Evolutionary conservation across 2,113 vertebrate species (phyloP), one percentile per base, ranked within the genome.

Genomic region (Oreotrochilus melanogaster): DNA sequence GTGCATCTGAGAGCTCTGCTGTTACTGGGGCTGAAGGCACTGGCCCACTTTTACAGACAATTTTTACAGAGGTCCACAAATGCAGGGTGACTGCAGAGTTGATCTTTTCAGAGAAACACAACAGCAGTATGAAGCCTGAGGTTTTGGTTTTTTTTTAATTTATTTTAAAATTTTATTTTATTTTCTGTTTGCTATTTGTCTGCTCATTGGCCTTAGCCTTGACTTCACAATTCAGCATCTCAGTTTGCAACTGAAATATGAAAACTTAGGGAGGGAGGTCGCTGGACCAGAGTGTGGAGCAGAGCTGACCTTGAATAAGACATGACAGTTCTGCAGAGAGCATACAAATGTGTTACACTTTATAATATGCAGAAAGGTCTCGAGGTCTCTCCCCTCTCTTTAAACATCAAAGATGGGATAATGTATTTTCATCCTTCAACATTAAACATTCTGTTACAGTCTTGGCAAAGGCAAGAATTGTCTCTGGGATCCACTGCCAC

Each of bases 341-440:
- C 91, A 96, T 96, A 92, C 53, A 87, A 94, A 95, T 96, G 72
- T 74, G 81, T 57, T 88, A 75, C 56, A 50, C 78, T 86, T 64
- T 82, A 81, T 91, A 91, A 96, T 92, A 93, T 64, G 84, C 91
- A 95, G 87, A 92, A 93, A 95, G 86, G 94, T 94, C 96, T 84
- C 47, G 62, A 94, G 96, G 93, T 93, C 81, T 93, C 66, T 96
- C 65, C 62, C 65, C 79, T 95, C 94, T 88, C 94, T 93, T 96
- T 89, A 90, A 93, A 82, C 94, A 96, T 96, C 95, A 97, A 96
- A 96, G 91, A 93, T 84, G 62, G 60, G 91, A 95, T 96, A 96
- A 95, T 91, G 73, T 88, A 89, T 94, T 96, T 97, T 96, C 93
- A 97, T 96, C 96, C 85, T 91, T 76, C 35, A 6, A 73, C 92